These are phyloP conservation scores for Anseranas semipalmata DNA, from an alignment of 2,113 vertebrate genomes.

Conservation along the genomic window DNA sequence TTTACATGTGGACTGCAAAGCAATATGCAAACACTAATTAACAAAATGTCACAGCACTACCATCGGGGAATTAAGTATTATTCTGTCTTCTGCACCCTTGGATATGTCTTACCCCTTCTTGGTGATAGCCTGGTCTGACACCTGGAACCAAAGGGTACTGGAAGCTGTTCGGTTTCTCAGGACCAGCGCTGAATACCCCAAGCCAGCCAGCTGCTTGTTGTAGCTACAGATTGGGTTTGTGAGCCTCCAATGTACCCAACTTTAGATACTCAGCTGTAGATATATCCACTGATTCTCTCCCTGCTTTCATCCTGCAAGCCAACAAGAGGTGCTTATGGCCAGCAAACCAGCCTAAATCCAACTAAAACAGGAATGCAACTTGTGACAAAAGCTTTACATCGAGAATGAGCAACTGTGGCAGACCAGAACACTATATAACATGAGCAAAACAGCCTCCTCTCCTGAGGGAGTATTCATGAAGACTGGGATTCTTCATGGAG, in stretches of 20 bases:
- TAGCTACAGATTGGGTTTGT: background rate
- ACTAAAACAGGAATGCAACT: background rate
- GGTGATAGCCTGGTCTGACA: background rate
- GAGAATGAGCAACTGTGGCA: background rate
- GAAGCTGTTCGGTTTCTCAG: background rate
- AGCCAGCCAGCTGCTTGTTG: background rate
- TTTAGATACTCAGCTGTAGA: background rate
- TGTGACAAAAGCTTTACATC: background rate
- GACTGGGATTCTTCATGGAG: background rate
- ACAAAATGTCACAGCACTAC: background rate
- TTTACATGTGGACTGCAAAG: background rate
- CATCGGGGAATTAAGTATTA: background rate
- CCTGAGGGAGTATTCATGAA: background rate
- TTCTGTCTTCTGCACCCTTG: background rate
- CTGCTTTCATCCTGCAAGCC: background rate
- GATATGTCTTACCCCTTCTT: background rate
- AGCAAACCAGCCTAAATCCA: background rate
- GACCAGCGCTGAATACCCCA: background rate
- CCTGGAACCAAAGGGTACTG: background rate
- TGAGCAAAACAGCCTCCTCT: background rate
- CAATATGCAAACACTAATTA: background rate
- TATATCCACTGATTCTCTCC: no score
- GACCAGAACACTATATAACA: fast-evolving
- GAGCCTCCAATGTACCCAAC: background rate
- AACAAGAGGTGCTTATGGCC: background rate